Percentiles rank a stretch among this genome's conserved stretches.
Evolutionary conservation across 2,797 vertebrate species (phyloP).

Genomic region (Schizothorax lantsangensis): DNA sequence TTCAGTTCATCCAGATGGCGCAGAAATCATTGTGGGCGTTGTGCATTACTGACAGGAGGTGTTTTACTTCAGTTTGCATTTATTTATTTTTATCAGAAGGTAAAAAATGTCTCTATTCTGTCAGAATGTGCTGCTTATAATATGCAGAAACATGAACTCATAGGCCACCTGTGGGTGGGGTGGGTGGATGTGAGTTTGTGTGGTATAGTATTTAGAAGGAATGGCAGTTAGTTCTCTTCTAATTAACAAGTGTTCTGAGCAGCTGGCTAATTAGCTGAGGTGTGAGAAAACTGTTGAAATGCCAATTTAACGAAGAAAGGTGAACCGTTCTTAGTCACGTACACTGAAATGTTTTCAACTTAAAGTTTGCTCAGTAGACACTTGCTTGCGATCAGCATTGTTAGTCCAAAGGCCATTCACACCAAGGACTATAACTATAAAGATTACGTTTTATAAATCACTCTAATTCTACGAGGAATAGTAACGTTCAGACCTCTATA

Average conservation of each 20-base stretch:
- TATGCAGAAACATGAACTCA: constrained; percentile 11
- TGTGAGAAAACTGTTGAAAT: constrained; percentile 68
- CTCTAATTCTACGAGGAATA: background rate
- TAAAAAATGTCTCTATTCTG: background rate
- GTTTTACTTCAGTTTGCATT: constrained; percentile 1
- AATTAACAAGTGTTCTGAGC: constrained; percentile 75
- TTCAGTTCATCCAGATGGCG: constrained; percentile 22
- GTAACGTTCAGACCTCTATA: background rate
- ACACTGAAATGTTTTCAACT: background rate
- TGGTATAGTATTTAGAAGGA: constrained; percentile 64
- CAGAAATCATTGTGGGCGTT: constrained; percentile 15
- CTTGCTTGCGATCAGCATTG: background rate
- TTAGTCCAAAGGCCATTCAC: background rate
- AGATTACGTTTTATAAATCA: background rate
- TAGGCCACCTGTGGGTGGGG: constrained; percentile 40
- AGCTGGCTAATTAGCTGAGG: constrained; percentile 74
- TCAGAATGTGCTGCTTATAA: background rate
- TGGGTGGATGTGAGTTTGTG: constrained; percentile 48
- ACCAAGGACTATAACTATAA: background rate
- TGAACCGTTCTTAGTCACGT: constrained; percentile 50
- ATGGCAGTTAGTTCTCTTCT: constrained; percentile 67
- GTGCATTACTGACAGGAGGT: background rate
- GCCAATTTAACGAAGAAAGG: constrained; percentile 68
- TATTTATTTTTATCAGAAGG: background rate
- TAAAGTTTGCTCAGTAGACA: background rate